Conservation (phyloP, 2,113 vertebrate genomes). For the Vanacampus margaritifer region DNA sequence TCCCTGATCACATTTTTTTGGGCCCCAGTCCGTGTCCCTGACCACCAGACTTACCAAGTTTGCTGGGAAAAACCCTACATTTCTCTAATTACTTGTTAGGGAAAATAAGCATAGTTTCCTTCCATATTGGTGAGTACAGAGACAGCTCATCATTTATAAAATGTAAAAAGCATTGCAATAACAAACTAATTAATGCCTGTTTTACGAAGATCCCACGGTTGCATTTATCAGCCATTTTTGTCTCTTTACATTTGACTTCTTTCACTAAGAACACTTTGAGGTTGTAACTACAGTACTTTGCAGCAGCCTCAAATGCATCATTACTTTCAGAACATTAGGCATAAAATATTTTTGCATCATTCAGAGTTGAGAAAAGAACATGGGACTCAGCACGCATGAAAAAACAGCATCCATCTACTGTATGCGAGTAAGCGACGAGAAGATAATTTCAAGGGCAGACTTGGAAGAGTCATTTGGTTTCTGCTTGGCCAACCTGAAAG, state of each 20-base stretch:
- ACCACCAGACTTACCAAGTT: no score
- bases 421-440: constrained; percentile 57
- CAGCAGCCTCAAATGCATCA: background rate
- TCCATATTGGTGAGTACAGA: no score
- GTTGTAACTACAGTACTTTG: background rate
- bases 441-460: constrained; percentile 68
- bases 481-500: constrained; percentile 67
- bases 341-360: constrained; percentile 37
- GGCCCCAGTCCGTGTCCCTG: no score
- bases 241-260: background rate
- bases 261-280: background rate
- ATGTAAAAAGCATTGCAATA: no score
- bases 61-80: no score
- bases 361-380: constrained; percentile 44
- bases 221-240: background rate
- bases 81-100: no score
- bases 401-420: constrained; percentile 51
- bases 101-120: no score
- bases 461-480: constrained; percentile 65
- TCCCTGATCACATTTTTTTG: no score
- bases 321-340: constrained; percentile 2
- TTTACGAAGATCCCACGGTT: no score
- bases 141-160: no score
- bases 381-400: constrained; percentile 38
- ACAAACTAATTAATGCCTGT: no score